Conservation (phyloP, 2,888 invertebrate species). For the Tachina lurida region DNA sequence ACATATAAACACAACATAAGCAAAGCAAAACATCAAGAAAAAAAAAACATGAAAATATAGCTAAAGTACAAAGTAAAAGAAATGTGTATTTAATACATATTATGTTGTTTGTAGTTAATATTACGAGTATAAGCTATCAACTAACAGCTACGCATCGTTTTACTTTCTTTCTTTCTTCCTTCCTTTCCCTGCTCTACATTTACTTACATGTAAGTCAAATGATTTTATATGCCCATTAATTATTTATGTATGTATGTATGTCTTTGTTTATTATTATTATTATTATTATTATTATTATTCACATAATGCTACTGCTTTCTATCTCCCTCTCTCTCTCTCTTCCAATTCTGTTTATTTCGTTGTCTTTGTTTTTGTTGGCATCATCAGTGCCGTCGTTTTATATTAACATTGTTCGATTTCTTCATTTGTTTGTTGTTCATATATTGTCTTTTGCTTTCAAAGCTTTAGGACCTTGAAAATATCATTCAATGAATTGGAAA, state of each 20-base stretch:
- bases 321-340: too few relatives aligned
- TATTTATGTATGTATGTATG: conserved; percentile 30
- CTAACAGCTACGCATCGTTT: conserved; percentile 33
- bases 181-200: conserved; percentile 14
- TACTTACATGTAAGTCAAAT: conserved; percentile 60
- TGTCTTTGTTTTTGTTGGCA: conserved; percentile 9
- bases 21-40: neutral
- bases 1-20: neutral
- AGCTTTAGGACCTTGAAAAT: conserved; percentile 43
- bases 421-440: conserved; percentile 30
- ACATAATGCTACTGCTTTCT: too few relatives aligned
- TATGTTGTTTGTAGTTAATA: conserved; percentile 43
- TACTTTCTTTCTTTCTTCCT: conserved; percentile 24
- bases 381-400: conserved; percentile 21
- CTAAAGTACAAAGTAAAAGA: conserved; percentile 23
- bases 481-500: conserved; percentile 36
- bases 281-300: too few relatives aligned
- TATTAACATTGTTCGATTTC: conserved; percentile 16
- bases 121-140: conserved; percentile 11
- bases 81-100: conserved; percentile 53
- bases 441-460: conserved; percentile 18
- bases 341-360: neutral
- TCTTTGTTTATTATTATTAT: too few relatives aligned
- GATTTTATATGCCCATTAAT: conserved; percentile 61
- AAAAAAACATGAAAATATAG: neutral